phyloP scores from a whole-genome alignment of 2,113 vertebrate species.

The Nycticryphes semicollaris region DNA sequence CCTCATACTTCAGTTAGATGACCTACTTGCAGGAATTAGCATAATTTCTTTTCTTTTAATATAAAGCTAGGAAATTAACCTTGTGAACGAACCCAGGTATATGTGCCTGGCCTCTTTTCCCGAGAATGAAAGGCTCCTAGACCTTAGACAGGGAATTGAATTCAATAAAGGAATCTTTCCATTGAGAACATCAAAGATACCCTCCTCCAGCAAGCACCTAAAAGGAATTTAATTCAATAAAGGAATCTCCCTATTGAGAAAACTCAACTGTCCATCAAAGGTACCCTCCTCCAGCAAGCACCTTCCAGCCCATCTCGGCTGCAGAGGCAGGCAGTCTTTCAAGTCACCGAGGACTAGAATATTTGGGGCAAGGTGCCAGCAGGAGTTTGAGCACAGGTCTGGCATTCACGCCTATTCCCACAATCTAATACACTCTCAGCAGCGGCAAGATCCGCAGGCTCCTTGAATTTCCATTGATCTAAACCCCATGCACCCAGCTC shows the following conservation, averaged over 20 bases:
- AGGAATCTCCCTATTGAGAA: not conserved
- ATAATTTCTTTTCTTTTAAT: not conserved
- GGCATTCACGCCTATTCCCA: not conserved
- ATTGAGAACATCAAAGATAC: not conserved
- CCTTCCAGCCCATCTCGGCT: not conserved
- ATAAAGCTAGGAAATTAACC: not conserved
- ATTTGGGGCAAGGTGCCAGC: not conserved
- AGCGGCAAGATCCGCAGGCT: not conserved
- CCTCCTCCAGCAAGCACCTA: not conserved
- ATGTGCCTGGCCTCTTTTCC: not conserved
- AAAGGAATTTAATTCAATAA: not conserved
- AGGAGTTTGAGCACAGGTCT: not conserved
- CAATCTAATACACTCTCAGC: not conserved
- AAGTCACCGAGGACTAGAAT: not conserved
- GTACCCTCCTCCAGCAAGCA: not conserved
- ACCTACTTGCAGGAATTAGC: not conserved
- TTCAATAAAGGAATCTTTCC: not conserved
- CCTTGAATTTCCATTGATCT: not conserved
- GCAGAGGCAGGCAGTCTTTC: not conserved
- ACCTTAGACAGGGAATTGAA: not conserved
- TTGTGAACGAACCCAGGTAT: not conserved
- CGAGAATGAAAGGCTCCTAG: not conserved
- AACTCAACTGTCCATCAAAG: not conserved
- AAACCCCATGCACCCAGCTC: not conserved
- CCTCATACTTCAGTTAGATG: not conserved